A percentile compares a stretch with the other conserved stretches of the same genome.
These are phyloP conservation scores for Macquaria australasica DNA, from an alignment of 2,113 vertebrate genomes.

Conservation along the genomic window DNA sequence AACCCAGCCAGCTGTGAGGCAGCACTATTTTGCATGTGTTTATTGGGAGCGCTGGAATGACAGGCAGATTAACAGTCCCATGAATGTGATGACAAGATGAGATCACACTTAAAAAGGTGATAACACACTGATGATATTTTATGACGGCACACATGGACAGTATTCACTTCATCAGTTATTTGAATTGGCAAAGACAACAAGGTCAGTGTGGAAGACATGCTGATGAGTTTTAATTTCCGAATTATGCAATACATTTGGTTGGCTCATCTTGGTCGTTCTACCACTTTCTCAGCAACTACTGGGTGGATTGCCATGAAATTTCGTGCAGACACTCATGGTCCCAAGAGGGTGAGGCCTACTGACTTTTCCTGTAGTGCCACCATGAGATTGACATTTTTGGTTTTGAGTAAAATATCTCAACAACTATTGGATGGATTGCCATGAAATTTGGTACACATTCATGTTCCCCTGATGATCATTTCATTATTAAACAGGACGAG, in stretches of 20 bases:
- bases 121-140: neutral
- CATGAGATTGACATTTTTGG: no score
- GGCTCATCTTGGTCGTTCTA: neutral
- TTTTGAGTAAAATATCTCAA: no score
- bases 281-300: neutral
- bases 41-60: conserved; percentile 39
- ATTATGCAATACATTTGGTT: neutral
- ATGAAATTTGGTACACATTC: no score
- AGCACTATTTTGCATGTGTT: conserved; percentile 55
- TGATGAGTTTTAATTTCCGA: neutral
- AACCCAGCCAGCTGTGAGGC: conserved; percentile 40
- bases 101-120: conserved; percentile 41
- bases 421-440: no score
- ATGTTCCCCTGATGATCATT: no score
- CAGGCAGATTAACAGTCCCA: conserved; percentile 45
- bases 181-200: conserved; percentile 14
- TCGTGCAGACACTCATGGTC: neutral
- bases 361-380: neutral
- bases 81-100: conserved; percentile 43
- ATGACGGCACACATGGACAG: neutral
- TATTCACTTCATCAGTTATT: conserved; percentile 15
- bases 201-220: neutral
- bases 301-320: neutral
- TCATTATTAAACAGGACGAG: no score
- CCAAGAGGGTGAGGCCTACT: neutral